Percentiles rank a stretch among this genome's conserved stretches.
Evolutionary conservation across 2,113 vertebrate species (phyloP).

Genomic region (Otus sunia): DNA sequence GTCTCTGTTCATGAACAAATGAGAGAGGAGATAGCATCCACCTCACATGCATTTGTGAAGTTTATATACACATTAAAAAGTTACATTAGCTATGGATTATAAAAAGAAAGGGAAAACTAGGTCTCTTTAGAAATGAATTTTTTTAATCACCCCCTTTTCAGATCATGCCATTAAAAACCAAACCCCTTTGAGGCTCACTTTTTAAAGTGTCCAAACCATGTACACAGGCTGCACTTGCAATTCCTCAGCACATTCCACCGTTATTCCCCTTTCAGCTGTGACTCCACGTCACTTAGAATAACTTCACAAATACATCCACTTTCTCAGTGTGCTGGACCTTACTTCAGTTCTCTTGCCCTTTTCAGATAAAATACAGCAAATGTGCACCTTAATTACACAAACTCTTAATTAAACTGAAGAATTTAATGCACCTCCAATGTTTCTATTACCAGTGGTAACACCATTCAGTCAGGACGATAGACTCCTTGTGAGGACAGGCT

Average conservation of each 20-base stretch:
- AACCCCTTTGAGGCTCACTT: neutral
- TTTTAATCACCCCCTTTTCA: neutral
- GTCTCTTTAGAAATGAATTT: neutral
- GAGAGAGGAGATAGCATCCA: too few species aligned
- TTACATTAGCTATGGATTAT: neutral
- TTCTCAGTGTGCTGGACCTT: neutral
- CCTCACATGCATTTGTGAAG: neutral
- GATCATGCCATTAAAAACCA: neutral
- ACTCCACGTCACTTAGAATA: neutral
- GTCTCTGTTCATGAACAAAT: neutral
- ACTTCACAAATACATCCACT: neutral
- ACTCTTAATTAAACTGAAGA: conserved; percentile 73
- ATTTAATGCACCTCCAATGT: conserved; percentile 32
- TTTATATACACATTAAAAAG: neutral
- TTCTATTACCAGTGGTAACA: conserved; percentile 61
- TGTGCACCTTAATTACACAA: conserved; percentile 55
- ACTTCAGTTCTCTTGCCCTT: conserved; percentile 11
- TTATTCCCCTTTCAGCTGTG: neutral
- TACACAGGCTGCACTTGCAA: neutral
- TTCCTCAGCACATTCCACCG: neutral
- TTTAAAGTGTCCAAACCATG: neutral
- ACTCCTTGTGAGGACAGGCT: neutral
- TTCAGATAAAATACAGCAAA: conserved; percentile 54
- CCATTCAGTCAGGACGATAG: conserved; percentile 69
- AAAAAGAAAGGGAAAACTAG: neutral